phyloP scores from a whole-genome alignment of 1,140 invertebrate genomes.

The Bombus soroeensis region DNA sequence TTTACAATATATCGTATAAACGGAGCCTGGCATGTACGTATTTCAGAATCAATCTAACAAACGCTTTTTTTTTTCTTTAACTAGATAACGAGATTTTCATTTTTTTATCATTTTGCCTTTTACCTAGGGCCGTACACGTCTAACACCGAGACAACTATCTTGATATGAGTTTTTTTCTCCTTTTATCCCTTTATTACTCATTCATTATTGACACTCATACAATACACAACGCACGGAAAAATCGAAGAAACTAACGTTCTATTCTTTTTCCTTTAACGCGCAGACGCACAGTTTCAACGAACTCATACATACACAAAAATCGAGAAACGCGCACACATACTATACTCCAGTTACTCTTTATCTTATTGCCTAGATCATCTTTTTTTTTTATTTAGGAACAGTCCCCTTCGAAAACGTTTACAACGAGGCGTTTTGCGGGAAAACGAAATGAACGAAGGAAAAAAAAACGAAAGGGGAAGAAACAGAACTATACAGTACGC shows the following conservation, averaged over 20 bases:
- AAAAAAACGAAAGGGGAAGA: slow-evolving; percentile 55
- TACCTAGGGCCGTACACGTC: slow-evolving; percentile 81
- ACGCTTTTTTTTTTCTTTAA: slow-evolving; percentile 76
- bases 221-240: slow-evolving; percentile 13
- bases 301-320: slow-evolving; percentile 12
- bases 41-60: slow-evolving; percentile 82
- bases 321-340: slow-evolving; percentile 9
- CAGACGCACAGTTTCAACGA: slow-evolving; percentile 18
- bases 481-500: slow-evolving; percentile 46
- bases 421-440: slow-evolving; percentile 68
- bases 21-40: slow-evolving; percentile 80
- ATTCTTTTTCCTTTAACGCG: neutral
- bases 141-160: slow-evolving; percentile 81
- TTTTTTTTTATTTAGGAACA: slow-evolving; percentile 80
- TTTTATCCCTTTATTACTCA: slow-evolving; percentile 37
- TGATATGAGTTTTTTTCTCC: slow-evolving; percentile 79
- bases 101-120: slow-evolving; percentile 43
- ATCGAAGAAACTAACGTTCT: slow-evolving; percentile 36
- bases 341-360: slow-evolving; percentile 54
- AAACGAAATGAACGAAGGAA: slow-evolving; percentile 10
- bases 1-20: slow-evolving; percentile 82
- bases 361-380: slow-evolving; percentile 81
- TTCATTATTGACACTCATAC: slow-evolving; percentile 47
- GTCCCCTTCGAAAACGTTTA: slow-evolving; percentile 82
- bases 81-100: slow-evolving; percentile 81